phyloP scores from a whole-genome alignment of 2,113 vertebrate genomes.

The Puma concolor region DNA sequence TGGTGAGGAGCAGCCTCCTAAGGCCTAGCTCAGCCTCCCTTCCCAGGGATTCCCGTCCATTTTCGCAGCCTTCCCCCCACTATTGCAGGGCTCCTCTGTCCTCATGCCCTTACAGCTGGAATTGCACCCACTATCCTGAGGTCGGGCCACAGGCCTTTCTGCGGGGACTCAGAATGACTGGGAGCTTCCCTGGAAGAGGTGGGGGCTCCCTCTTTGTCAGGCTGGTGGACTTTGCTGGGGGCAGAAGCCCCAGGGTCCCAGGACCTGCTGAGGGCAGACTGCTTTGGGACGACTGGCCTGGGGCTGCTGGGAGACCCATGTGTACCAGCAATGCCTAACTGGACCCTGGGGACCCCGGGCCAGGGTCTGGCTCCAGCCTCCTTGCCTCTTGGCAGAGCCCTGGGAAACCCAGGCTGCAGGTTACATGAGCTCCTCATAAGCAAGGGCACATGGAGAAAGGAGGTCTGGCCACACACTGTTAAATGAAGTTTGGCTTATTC shows the following conservation, averaged over 20 bases:
- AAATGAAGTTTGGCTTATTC: background rate
- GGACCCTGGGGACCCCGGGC: background rate
- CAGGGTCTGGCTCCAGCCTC: background rate
- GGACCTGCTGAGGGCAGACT: background rate
- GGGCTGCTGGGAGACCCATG: background rate
- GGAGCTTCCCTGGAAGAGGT: background rate
- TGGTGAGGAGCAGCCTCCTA: background rate
- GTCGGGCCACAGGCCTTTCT: background rate
- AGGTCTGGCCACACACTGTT: background rate
- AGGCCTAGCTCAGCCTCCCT: background rate
- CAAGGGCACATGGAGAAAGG: background rate
- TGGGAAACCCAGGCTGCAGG: background rate
- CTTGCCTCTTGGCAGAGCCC: background rate
- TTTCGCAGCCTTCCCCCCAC: background rate
- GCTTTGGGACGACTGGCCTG: background rate
- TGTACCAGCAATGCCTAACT: background rate
- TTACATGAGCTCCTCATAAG: too few relatives aligned
- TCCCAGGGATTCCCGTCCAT: background rate
- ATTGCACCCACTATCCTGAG: background rate
- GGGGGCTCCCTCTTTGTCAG: background rate
- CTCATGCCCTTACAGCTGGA: background rate
- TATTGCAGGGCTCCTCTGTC: background rate
- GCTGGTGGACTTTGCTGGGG: background rate
- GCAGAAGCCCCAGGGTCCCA: background rate
- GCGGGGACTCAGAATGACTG: background rate